Conservation (phyloP, 2,797 vertebrate genomes). For the Sebastes cheni region DNA sequence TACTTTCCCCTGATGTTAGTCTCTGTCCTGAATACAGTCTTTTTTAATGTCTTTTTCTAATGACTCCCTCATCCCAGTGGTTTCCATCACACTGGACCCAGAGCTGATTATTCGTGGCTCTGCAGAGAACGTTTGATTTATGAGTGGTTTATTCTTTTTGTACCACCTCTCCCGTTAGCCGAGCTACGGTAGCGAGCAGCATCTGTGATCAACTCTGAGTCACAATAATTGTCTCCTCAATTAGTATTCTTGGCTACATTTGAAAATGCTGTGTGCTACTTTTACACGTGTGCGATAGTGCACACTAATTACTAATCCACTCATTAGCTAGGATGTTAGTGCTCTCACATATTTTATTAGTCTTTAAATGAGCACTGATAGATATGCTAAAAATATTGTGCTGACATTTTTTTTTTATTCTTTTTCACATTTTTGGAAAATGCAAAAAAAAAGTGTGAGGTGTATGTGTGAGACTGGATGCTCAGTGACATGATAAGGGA, state of each 20-base stretch:
- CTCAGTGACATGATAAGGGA: too few species aligned
- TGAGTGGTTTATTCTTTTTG: slow-evolving; percentile 22
- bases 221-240: background rate
- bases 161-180: background rate
- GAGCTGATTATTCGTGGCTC: slow-evolving; percentile 45
- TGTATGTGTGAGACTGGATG: fast-evolving
- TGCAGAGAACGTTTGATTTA: slow-evolving; percentile 45
- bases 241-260: background rate
- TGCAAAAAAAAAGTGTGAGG: too few species aligned
- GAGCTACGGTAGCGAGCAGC: background rate
- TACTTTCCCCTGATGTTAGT: slow-evolving; percentile 3
- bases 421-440: too few species aligned
- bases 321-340: background rate
- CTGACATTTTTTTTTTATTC: too few species aligned
- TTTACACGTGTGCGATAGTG: background rate
- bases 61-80: background rate
- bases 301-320: background rate
- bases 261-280: background rate
- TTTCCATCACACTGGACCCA: slow-evolving; percentile 14
- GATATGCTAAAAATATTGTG: background rate
- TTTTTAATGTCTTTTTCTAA: slow-evolving; percentile 19
- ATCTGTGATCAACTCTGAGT: background rate
- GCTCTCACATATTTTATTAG: background rate
- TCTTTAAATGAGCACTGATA: background rate
- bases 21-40: background rate